Evolutionary conservation across 2,888 invertebrate genomes (phyloP), one percentile per base, ranked within the genome.

Genomic region (Volucella zonaria): DNA sequence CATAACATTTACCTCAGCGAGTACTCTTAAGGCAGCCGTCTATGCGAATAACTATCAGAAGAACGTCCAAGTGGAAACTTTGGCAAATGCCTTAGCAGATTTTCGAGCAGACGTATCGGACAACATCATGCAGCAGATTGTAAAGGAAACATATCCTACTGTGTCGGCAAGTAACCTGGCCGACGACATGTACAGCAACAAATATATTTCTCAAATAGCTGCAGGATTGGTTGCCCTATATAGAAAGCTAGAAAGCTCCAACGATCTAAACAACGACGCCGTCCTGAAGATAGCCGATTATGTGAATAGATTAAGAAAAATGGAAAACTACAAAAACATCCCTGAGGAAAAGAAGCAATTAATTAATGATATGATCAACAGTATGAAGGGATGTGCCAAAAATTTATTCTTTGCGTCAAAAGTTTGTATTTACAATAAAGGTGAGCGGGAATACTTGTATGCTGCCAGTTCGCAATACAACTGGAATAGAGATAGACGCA

Each of bases 391-490:
- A 0, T 78, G 77, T 43, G 62, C 62, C 0, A 51, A 31, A 58
- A 64, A 64, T 15, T 11, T 71, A 1, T 43, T 42, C 10, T 62
- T 58, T 9, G 14, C 71, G 8, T 9, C 3, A 23, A 11, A 1
- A 10, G 23, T 71, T 0, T 78, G 77, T 15, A 12, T 78, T 8
- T 70, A 49, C 49, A 78, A 71, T 15, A 15, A 42, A n/a, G 62
- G 43, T 0, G 42, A 23, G 6, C 0, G 1, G 2, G 70, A 71
- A 11, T 49, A 70, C n/a, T 43, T 71, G 49, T 64, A 64, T 38
- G 40, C 68, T 10, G 31, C 14, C 0, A 42, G 18, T 3, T 10
- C 40, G n/a, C 62, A 42, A 15, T 51, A 23, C 18, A 71, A 71
- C 1, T 40, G 58, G 43, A 64, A 58, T 1, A 12, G 51, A 0